Evolutionary conservation across 2,888 invertebrate genomes (phyloP).

Genomic region (Drosophila siamana): DNA sequence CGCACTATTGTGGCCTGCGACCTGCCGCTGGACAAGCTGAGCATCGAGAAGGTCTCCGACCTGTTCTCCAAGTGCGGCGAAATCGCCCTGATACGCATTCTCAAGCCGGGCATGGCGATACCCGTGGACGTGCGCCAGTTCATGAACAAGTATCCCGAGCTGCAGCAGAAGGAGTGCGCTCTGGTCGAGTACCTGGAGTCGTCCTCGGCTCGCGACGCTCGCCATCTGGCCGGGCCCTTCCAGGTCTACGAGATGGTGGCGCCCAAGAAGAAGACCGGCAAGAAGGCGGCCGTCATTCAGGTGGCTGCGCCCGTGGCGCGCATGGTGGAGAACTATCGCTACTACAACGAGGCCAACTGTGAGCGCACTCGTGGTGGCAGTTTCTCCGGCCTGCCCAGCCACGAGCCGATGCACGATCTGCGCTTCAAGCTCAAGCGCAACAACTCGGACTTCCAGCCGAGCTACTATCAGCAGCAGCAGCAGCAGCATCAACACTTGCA

Average conservation of each 20-base stretch:
- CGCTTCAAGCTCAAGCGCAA: conserved; percentile 83
- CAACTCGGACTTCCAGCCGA: conserved; percentile 84
- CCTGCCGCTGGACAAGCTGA: conserved; percentile 93
- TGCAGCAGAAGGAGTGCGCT: conserved; percentile 94
- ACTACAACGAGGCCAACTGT: conserved; percentile 85
- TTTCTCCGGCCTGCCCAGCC: conserved; percentile 85
- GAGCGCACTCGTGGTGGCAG: conserved; percentile 85
- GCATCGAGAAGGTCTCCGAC: conserved; percentile 96
- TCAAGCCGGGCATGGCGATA: conserved; percentile 95
- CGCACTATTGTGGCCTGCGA: conserved; percentile 95
- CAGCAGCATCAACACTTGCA: conserved; percentile 54
- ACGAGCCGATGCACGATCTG: conserved; percentile 79
- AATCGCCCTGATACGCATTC: conserved; percentile 94
- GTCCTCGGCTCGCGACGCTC: conserved; percentile 93
- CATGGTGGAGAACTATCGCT: conserved; percentile 88
- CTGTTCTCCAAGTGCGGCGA: conserved; percentile 95
- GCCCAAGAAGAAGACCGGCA: conserved; percentile 90
- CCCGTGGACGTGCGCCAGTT: conserved; percentile 96
- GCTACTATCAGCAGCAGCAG: conserved; percentile 77
- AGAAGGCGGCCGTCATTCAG: conserved; percentile 87
- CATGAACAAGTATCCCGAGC: conserved; percentile 94
- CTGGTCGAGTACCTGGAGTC: conserved; percentile 96
- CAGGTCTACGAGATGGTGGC: conserved; percentile 92
- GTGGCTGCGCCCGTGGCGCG: conserved; percentile 86
- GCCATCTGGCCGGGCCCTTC: conserved; percentile 88